Evolutionary conservation across 1,140 invertebrate genomes (phyloP), one percentile per base, ranked within the genome.

Genomic region (Drosophila subobscura): DNA sequence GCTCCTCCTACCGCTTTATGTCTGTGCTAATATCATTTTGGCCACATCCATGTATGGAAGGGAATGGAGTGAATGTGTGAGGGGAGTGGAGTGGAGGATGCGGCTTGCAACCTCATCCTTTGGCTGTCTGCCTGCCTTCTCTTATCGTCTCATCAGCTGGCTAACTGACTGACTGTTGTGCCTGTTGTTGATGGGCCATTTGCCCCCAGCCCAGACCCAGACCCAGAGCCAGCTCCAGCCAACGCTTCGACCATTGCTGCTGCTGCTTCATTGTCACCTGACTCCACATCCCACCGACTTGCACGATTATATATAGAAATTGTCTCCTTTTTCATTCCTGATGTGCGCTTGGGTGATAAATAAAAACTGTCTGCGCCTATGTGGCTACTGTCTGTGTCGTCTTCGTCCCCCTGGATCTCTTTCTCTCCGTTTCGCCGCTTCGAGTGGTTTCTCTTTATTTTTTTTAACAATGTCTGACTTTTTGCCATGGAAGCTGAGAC

Each of bases 341-440:
- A 59, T 41, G 14, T 44, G 22, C 5, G n/a, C 25, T 56, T 65
- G 81, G 65, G 83, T 83, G 81, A 86, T 86, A 86, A 86, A 86
- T 86, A 86, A 86, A 86, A 86, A 88, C 83, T 86, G 83, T 86
- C 83, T 86, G 83, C 83, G 83, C 83, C 83, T 86, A 86, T 86
- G 77, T 77, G 67, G 60, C 60, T 46, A 59, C 40, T 59, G 45
- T 45, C 22, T 52, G 63, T 40, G 7, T 63, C 25, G 16, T 20
- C 16, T 0, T 20, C 16, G 16, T 50, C 16, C 33, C 29, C 29
- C 29, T 2, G 8, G 29, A 0, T 3, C 29, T 8, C 29, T 8
- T 3, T 7, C 7, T 8, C 27, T 29, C 5, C 27, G 2, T 29
- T 6, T 29, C 29, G 0, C 29, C 5, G 8, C 3, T 33, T 33